Conservation (phyloP, 2,797 vertebrate species). For the Manis pentadactyla region DNA sequence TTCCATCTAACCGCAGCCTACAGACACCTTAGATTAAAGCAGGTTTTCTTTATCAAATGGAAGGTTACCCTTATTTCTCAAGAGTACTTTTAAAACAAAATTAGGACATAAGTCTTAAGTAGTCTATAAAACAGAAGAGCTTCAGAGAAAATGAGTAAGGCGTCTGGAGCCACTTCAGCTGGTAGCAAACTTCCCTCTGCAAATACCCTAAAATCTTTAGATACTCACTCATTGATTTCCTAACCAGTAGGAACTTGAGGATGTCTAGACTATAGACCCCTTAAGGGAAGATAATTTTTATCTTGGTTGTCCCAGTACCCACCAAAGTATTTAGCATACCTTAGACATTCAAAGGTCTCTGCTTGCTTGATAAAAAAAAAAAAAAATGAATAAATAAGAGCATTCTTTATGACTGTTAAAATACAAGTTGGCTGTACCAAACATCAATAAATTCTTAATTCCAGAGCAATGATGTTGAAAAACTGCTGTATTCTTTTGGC, state of each 20-base stretch:
- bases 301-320: background rate
- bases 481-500: too few relatives aligned
- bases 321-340: background rate
- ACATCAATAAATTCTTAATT: too few relatives aligned
- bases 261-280: background rate
- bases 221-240: background rate
- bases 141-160: background rate
- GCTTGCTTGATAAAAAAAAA: too few relatives aligned
- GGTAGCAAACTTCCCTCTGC: background rate
- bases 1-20: background rate
- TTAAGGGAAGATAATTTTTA: slow-evolving; percentile 17
- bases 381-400: too few relatives aligned
- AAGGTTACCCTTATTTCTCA: background rate
- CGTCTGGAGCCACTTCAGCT: background rate
- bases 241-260: background rate
- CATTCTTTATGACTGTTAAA: too few relatives aligned
- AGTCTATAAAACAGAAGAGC: background rate
- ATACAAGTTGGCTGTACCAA: too few relatives aligned
- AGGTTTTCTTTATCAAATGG: background rate
- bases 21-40: background rate
- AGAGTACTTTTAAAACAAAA: background rate
- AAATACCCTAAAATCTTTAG: background rate
- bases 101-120: background rate
- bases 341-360: too few relatives aligned
- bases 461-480: too few relatives aligned